These are phyloP conservation scores for Parnassius glacialis DNA, from an alignment of 2,888 invertebrate species.

Conservation along the genomic window DNA sequence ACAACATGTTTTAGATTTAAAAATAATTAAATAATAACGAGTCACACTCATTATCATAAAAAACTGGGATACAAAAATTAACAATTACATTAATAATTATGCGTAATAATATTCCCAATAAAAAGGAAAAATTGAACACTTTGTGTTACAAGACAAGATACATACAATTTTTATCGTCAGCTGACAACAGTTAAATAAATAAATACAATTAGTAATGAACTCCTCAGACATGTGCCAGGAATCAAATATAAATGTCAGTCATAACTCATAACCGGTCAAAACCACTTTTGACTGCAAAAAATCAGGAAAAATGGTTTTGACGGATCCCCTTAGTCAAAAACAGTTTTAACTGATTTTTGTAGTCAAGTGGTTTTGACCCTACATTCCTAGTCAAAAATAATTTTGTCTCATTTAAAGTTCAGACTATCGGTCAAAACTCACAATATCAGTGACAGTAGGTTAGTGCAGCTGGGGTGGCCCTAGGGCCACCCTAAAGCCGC, in stretches of 20 bases:
- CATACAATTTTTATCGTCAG: constrained; percentile 55
- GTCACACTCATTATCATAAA: constrained; percentile 66
- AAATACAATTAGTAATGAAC: constrained; percentile 45
- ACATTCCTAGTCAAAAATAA: no score
- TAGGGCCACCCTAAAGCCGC: no score
- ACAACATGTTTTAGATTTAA: constrained; percentile 62
- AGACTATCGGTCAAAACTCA: no score
- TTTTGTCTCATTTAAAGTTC: no score
- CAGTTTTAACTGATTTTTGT: no score
- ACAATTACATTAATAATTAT: constrained; percentile 49
- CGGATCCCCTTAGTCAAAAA: no score
- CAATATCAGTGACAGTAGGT: no score
- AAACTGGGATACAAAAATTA: constrained; percentile 52
- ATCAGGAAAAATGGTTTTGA: no score
- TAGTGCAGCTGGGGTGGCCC: no score
- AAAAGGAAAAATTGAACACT: constrained; percentile 63
- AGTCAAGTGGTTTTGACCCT: no score
- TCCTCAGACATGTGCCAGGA: constrained; percentile 45
- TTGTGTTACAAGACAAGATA: constrained; percentile 61
- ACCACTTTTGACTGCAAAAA: no score
- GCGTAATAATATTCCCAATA: constrained; percentile 54
- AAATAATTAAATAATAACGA: constrained; percentile 59
- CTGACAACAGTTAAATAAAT: constrained; percentile 54
- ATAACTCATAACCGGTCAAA: no score
- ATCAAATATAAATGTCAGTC: constrained; percentile 23